A percentile compares a stretch with the other conserved stretches of the same genome.
phyloP scores from a whole-genome alignment of 2,888 invertebrate genomes.

The Drosophila longiperda region DNA sequence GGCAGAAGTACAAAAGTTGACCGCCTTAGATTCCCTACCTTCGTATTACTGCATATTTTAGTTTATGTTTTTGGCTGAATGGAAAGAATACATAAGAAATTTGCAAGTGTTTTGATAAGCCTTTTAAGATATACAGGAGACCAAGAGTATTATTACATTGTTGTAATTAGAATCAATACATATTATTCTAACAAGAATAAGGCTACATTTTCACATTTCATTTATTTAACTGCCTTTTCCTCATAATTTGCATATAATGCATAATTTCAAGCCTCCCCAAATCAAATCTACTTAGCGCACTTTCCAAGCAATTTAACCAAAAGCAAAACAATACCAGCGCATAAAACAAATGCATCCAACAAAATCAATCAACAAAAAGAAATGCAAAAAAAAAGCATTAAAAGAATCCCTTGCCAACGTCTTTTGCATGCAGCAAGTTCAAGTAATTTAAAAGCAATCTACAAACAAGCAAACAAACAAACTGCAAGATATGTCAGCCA shows the following conservation, averaged over 20 bases:
- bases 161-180: not conserved
- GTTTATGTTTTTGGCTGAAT: too few relatives aligned
- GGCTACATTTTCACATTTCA: not conserved
- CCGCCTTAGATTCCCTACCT: not conserved
- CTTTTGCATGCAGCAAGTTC: constrained; percentile 62
- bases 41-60: not conserved
- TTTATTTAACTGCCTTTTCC: not conserved
- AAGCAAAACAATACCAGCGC: constrained; percentile 52
- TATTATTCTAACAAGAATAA: not conserved
- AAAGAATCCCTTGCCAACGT: constrained; percentile 22
- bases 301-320: constrained; percentile 73
- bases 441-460: constrained; percentile 80
- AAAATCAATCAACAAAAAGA: constrained; percentile 73
- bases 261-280: constrained; percentile 9
- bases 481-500: constrained; percentile 51
- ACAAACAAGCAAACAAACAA: constrained; percentile 60
- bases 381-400: constrained; percentile 26
- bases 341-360: constrained; percentile 32
- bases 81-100: not conserved
- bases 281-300: constrained; percentile 73
- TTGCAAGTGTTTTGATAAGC: not conserved
- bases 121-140: not conserved
- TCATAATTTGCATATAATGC: constrained; percentile 7
- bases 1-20: constrained; percentile 18
- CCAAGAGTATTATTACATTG: not conserved